Percentiles rank a stretch among this genome's conserved stretches.
phyloP scores from a whole-genome alignment of 2,888 invertebrate species.

The Empis livida region DNA sequence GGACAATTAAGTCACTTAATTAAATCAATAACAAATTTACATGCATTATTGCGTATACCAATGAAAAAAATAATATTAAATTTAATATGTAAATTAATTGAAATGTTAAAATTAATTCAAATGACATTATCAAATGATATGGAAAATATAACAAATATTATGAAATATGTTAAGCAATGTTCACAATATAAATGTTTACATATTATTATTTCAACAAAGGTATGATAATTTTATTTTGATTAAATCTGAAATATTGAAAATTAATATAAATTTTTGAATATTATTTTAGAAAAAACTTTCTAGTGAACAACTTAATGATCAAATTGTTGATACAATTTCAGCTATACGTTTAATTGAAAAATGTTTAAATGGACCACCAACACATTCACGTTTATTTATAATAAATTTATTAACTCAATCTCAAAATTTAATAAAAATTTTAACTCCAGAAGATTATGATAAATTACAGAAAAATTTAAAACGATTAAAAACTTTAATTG shows the following conservation, averaged over 20 bases:
- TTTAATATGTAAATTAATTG: constrained; percentile 65
- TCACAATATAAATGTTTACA: constrained; percentile 60
- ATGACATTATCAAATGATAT: constrained; percentile 55
- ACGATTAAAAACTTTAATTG: constrained; percentile 50
- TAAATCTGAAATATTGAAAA: not conserved
- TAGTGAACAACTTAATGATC: constrained; percentile 50
- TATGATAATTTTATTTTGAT: constrained; percentile 19
- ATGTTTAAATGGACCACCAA: constrained; percentile 49
- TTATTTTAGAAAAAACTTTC: constrained; percentile 43
- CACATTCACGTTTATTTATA: constrained; percentile 49
- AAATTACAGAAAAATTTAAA: constrained; percentile 48
- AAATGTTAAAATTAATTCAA: constrained; percentile 66
- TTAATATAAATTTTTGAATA: constrained; percentile 13
- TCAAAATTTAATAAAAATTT: not conserved
- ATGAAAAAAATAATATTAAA: constrained; percentile 64
- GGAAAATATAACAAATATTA: constrained; percentile 55
- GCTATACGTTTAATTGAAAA: constrained; percentile 62
- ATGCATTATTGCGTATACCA: constrained; percentile 56
- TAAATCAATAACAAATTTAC: constrained; percentile 50
- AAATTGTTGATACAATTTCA: constrained; percentile 56
- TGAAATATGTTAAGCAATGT: constrained; percentile 68
- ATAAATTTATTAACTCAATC: constrained; percentile 30
- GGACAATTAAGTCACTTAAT: constrained; percentile 48
- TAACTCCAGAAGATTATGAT: constrained; percentile 25
- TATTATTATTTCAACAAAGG: constrained; percentile 53